Evolutionary conservation across 2,113 vertebrate genomes (phyloP), one percentile per base, ranked within the genome.

Genomic region (Cichladusa arquata): DNA sequence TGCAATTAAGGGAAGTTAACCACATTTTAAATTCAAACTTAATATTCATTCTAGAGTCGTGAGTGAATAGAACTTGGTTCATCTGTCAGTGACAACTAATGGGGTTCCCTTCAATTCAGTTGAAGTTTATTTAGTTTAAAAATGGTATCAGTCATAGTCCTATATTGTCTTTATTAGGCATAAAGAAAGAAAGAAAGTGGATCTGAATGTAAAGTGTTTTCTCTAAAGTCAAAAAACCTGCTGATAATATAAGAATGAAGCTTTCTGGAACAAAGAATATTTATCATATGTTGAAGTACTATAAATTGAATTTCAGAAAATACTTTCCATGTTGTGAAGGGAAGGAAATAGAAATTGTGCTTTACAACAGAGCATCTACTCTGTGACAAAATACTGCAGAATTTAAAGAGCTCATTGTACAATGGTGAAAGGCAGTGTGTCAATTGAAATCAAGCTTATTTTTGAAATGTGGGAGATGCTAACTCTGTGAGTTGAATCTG

Each of bases 81-180:
- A 57, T 33, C 47, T 83, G n/a, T 69, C 51, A 86, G 56, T 65
- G 44, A 81, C 60, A 90, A 60, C 56, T 93, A 91, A 86, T 19
- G 18, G 12, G 5, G 5, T 58, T 90, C 45, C 34, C 33, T 82
- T 76, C 54, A 90, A 81, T 86, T 78, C 60, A 61, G 12, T 11
- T 77, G 44, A 86, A 90, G 40, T 93, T 94, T 92, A 92, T 92
- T 92, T 86, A 65, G 36, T 29, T 93, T 87, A 86, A 91, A 91
- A 85, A 78, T 86, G 0, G 15, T 14, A 78, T 85, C 51, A 82
- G 34, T 90, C 29, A 48, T 45, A 73, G 6, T 34, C 77, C 58
- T 86, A 56, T 67, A 74, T 70, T 90, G 94, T 70, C 53, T 15
- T 64, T 10, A 10, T 80, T 86, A 69, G 24, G 28, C 47, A 87